Evolutionary conservation across 2,888 invertebrate genomes (phyloP).

Genomic region (Andrena dorsata): DNA sequence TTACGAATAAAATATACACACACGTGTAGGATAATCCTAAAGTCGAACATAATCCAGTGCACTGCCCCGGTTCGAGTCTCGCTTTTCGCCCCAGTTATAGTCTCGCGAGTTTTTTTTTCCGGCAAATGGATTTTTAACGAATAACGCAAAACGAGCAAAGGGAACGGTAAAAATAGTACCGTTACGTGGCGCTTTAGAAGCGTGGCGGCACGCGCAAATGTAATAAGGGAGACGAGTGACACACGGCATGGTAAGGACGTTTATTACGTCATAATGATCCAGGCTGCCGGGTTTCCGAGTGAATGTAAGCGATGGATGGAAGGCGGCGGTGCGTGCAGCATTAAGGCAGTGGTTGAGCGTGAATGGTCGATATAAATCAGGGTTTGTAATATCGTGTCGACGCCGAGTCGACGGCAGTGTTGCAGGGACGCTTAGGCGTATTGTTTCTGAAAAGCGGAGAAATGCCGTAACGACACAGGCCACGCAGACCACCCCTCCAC

Average conservation of each 20-base stretch:
- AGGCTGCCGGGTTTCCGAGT: constrained; percentile 35
- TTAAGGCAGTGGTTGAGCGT: constrained; percentile 17
- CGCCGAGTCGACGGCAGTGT: constrained; percentile 29
- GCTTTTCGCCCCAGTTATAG: no score
- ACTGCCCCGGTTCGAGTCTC: no score
- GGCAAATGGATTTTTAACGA: no score
- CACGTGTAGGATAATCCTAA: no score
- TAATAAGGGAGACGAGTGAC: constrained; percentile 18
- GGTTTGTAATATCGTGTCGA: constrained; percentile 71
- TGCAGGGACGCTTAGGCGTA: constrained; percentile 50
- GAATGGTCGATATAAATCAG: constrained; percentile 72
- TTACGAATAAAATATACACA: no score
- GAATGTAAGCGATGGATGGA: constrained; percentile 44
- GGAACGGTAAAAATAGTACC: not conserved
- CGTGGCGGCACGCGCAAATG: not conserved
- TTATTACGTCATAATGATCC: constrained; percentile 67
- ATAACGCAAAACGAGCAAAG: no score
- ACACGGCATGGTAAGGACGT: constrained; percentile 40
- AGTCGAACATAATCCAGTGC: no score
- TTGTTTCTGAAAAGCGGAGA: constrained; percentile 59
- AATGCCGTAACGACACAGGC: constrained; percentile 2
- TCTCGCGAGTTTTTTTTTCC: no score
- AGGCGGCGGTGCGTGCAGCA: constrained; percentile 21
- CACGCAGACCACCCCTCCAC: no score
- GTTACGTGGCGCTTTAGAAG: not conserved